These are phyloP conservation scores for Hyalella azteca DNA, from an alignment of 2,888 invertebrate genomes.

Conservation along the genomic window DNA sequence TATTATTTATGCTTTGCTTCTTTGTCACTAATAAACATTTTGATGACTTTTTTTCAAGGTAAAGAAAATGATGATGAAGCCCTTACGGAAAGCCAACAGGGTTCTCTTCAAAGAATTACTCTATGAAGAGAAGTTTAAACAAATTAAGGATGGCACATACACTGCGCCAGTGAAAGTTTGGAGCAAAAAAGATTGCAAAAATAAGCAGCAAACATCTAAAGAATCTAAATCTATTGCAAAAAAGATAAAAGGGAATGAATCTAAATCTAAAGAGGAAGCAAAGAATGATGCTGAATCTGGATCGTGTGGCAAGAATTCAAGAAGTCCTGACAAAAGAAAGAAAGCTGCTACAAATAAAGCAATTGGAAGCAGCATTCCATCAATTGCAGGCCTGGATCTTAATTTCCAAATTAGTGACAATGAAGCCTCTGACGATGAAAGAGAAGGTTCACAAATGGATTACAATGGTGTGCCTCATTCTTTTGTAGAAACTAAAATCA, in stretches of 20 bases:
- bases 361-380: no score
- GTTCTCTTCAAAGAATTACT: conserved; percentile 44
- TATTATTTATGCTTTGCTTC: neutral
- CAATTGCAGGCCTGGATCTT: neutral
- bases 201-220: neutral
- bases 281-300: neutral
- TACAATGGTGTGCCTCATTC: neutral
- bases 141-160: neutral
- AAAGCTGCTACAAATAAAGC: no score
- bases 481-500: neutral
- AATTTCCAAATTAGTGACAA: neutral
- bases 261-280: neutral
- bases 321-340: no score
- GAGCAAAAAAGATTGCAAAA: neutral
- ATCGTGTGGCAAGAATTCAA: no score
- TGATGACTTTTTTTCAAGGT: conserved; percentile 31
- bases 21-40: neutral
- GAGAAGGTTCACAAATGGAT: neutral
- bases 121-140: conserved; percentile 43
- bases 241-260: neutral
- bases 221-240: neutral
- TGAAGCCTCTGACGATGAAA: neutral
- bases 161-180: neutral
- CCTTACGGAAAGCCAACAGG: conserved; percentile 44
- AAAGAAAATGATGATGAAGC: conserved; percentile 50